Base-by-base conservation (phyloP, 1,140 invertebrate species). In the Bicyclus anynana region DNA sequence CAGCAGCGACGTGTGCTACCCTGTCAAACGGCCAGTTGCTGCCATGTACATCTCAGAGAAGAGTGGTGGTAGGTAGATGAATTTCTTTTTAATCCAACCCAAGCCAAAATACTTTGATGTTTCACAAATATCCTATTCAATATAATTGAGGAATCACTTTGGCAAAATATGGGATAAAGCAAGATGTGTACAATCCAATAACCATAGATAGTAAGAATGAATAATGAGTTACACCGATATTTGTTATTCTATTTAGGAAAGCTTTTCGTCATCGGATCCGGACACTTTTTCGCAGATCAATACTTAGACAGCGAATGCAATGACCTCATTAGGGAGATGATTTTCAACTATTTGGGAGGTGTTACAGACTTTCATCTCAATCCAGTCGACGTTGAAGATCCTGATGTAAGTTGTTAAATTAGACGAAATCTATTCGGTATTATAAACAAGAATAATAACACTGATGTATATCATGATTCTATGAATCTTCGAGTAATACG, bases 221-320 rank as follows among this genome's bases (percentile, higher is more conserved):
- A n/a, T n/a, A n/a, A n/a, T n/a, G n/a, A n/a, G n/a, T n/a, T n/a
- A n/a, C n/a, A n/a, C n/a, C n/a, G n/a, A n/a, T n/a, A n/a, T n/a
- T n/a, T n/a, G n/a, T n/a, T n/a, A n/a, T n/a, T n/a, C 20, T 17
- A 59, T 75, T 53, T 67, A 79, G 94, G 95, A 9, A 95, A 94
- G 85, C 88, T 96, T 5, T 91, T 94, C 37, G 94, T 95, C 2
- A 88, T 95, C 55, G 95, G 95, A n/a, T 95, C 95, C 0, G 94
- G 93, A 0, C 92, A 93, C 76, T 92, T 95, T 69, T 93, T 95
- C 59, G 91, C 93, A 0, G 95, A 97, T 71, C 91, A 94, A 66
- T 99, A 99, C 80, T 91, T 99, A 60, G 97, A 98, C 54, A 97
- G 97, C 78, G 98, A 99, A 89, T 95, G 97, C 72, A 99, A 99